Percentiles rank a stretch among this genome's conserved stretches.
Conservation (phyloP, 2,113 vertebrate genomes). For the Pyxicephalus adspersus region DNA sequence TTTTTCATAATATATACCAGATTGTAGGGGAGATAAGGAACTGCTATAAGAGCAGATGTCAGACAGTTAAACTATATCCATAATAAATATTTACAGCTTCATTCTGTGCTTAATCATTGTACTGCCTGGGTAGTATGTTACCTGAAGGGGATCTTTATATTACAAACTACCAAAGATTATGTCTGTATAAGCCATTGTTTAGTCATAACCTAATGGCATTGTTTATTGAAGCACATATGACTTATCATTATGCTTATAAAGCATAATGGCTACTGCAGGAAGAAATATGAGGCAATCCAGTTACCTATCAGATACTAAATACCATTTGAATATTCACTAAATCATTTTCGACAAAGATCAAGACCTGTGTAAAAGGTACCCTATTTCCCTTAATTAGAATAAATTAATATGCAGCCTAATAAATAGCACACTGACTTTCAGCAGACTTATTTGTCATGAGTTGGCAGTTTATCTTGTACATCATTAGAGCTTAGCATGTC, state of each 20-base stretch:
- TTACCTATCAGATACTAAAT: slow-evolving; percentile 40
- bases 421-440: not conserved
- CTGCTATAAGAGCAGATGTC: too few species aligned
- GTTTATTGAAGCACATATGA: not conserved
- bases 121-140: not conserved
- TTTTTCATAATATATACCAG: too few species aligned
- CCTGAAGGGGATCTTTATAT: not conserved
- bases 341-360: slow-evolving; percentile 24
- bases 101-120: too few species aligned
- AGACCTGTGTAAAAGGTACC: not conserved
- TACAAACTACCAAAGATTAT: not conserved
- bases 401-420: not conserved
- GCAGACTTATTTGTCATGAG: too few species aligned
- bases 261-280: too few species aligned
- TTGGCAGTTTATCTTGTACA: too few species aligned
- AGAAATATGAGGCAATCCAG: slow-evolving; percentile 41
- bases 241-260: not conserved
- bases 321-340: not conserved
- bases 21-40: too few species aligned
- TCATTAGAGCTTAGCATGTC: too few species aligned
- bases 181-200: not conserved
- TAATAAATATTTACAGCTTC: too few species aligned
- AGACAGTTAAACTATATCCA: too few species aligned
- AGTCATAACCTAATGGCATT: not conserved
- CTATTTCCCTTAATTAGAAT: not conserved